These are phyloP conservation scores for Eidolon helvum DNA, from an alignment of 2,113 vertebrate species.

Conservation along the genomic window DNA sequence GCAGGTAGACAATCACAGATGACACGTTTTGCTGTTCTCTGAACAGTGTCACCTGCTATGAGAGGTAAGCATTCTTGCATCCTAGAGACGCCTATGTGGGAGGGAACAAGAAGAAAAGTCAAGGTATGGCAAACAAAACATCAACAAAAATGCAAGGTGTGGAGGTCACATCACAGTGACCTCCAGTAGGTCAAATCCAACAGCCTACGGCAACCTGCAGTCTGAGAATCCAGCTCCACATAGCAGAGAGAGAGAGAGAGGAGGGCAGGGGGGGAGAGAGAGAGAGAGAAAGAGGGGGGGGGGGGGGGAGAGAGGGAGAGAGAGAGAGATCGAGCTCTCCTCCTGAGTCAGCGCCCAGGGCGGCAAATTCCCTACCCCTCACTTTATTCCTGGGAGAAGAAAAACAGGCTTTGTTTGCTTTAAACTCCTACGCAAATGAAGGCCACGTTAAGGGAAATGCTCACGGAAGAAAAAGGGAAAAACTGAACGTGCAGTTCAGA, in stretches of 20 bases:
- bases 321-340: too few species aligned
- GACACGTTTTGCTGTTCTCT: not conserved
- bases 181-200: not conserved
- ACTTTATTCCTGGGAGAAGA: not conserved
- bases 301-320: too few species aligned
- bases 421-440: slow-evolving; percentile 39
- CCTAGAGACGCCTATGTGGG: too few species aligned
- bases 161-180: not conserved
- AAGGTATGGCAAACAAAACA: not conserved
- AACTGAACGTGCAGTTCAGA: not conserved
- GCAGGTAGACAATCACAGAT: not conserved
- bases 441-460: slow-evolving; percentile 31
- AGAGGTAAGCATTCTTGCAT: not conserved
- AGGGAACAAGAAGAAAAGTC: not conserved
- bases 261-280: too few species aligned
- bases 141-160: not conserved
- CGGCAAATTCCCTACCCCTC: not conserved
- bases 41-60: not conserved
- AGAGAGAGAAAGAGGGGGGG: too few species aligned
- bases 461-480: slow-evolving; percentile 37
- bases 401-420: not conserved
- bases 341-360: too few species aligned
- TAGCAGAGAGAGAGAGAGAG: too few species aligned
- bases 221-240: not conserved
- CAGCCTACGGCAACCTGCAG: not conserved